These are phyloP conservation scores for Lerista edwardsae DNA, from an alignment of 2,797 vertebrate genomes.

Conservation along the genomic window DNA sequence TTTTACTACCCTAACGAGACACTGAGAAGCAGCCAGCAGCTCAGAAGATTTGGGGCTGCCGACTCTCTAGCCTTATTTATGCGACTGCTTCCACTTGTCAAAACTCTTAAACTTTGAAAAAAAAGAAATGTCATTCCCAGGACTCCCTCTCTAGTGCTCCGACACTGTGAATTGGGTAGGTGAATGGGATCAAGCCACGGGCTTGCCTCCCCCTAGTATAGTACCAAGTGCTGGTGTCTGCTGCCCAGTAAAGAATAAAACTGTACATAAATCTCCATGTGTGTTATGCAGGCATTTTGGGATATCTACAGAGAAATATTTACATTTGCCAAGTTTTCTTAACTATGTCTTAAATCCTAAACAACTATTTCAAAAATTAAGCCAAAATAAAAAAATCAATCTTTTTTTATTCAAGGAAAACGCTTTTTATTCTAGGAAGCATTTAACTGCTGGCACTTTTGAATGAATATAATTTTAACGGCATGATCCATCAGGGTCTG, in stretches of 20 bases:
- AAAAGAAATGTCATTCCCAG: not conserved
- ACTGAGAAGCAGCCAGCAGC: not conserved
- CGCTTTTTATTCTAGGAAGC: no score
- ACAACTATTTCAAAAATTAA: not conserved
- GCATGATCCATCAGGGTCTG: no score
- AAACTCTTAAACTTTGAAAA: not conserved
- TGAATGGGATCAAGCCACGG: not conserved
- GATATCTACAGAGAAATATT: not conserved
- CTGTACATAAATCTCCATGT: not conserved
- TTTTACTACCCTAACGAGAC: not conserved
- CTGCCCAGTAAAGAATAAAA: not conserved
- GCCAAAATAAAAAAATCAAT: not conserved
- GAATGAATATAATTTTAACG: no score
- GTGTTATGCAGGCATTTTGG: not conserved
- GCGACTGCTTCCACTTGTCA: constrained; percentile 7
- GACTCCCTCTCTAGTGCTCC: not conserved
- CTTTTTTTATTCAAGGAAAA: no score
- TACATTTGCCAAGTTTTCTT: not conserved
- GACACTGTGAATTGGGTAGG: not conserved
- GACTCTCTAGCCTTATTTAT: not conserved
- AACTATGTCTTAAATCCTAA: not conserved
- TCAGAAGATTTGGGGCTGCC: not conserved
- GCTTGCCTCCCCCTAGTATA: not conserved
- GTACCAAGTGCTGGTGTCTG: not conserved
- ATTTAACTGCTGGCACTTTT: no score